Percentiles rank a stretch among this genome's conserved stretches.
Conservation (phyloP, 2,113 vertebrate genomes). For the Sturnus vulgaris region DNA sequence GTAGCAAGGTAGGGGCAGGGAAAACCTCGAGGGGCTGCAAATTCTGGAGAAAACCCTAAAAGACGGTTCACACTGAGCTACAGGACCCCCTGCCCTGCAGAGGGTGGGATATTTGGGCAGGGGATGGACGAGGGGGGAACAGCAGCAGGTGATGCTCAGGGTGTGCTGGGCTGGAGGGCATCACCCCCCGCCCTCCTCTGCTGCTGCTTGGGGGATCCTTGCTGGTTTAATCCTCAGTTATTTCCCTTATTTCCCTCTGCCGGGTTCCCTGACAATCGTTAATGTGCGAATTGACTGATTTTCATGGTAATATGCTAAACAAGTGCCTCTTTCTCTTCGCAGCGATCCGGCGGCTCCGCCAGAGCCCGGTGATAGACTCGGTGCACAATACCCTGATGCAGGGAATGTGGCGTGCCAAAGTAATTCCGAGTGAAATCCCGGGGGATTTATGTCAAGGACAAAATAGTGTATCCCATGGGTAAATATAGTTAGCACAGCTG, state of each 20-base stretch:
- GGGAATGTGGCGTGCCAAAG: slow-evolving; percentile 41
- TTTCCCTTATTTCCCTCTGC: slow-evolving; percentile 9
- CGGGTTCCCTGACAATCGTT: not conserved
- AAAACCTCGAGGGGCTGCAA: not conserved
- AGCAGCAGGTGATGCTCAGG: not conserved
- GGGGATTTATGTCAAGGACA: slow-evolving; percentile 74
- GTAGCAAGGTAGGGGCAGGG: rapidly evolving
- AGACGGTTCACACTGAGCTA: rapidly evolving
- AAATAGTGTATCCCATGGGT: slow-evolving; percentile 74
- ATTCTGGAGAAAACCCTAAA: not conserved
- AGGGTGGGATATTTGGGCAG: not conserved
- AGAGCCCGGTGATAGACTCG: not conserved
- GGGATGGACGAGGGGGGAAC: rapidly evolving
- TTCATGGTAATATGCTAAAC: slow-evolving; percentile 41
- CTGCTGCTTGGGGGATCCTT: slow-evolving; percentile 15
- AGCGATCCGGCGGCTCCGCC: not conserved
- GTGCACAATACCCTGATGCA: not conserved
- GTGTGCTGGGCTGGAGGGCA: not conserved
- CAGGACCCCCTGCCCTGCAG: rapidly evolving
- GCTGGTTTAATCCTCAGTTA: not conserved
- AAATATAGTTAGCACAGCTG: slow-evolving; percentile 73
- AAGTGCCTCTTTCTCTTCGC: slow-evolving; percentile 1
- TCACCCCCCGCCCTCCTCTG: rapidly evolving
- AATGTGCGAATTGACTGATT: slow-evolving; percentile 28
- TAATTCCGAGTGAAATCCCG: slow-evolving; percentile 52